A percentile compares a stretch with the other conserved stretches of the same genome.
Conservation (phyloP, 2,888 invertebrate genomes). For the Polydrusus pterygomalis region DNA sequence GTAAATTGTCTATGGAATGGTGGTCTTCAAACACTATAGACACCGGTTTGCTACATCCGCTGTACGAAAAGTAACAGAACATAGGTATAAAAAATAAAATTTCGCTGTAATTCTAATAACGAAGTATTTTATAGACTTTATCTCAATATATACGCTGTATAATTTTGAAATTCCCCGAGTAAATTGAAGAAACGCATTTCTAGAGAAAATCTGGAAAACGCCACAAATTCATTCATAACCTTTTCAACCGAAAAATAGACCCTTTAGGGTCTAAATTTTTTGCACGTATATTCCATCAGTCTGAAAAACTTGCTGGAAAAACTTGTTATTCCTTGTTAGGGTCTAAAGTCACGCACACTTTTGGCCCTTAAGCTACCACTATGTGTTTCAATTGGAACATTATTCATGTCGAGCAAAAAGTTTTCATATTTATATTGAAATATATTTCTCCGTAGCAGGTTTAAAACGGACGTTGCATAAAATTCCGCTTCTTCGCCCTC, state of each 20-base stretch:
- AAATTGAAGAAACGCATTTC: slow-evolving; percentile 8
- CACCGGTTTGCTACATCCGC: no score
- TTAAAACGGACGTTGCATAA: background rate
- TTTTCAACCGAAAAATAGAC: slow-evolving; percentile 19
- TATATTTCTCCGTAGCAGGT: background rate
- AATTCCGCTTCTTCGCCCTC: background rate
- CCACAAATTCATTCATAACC: slow-evolving; percentile 23
- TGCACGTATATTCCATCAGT: slow-evolving; percentile 43
- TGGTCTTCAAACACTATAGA: no score
- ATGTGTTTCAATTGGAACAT: slow-evolving; percentile 42
- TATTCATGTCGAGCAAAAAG: slow-evolving; percentile 32
- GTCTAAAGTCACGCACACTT: slow-evolving; percentile 47
- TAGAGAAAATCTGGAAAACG: slow-evolving; percentile 13
- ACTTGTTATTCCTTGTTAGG: slow-evolving; percentile 44
- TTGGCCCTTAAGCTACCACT: slow-evolving; percentile 32
- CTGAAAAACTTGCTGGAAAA: slow-evolving; percentile 37
- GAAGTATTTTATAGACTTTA: no score
- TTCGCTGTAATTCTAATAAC: no score
- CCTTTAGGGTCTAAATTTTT: slow-evolving; percentile 32
- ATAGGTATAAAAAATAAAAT: no score
- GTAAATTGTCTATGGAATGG: no score
- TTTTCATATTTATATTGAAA: slow-evolving; percentile 24
- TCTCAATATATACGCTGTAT: no score
- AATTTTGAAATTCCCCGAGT: background rate
- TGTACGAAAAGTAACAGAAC: no score